These are phyloP conservation scores for Lottia gigantea DNA, from an alignment of 2,888 invertebrate species.

Conservation along the genomic window DNA sequence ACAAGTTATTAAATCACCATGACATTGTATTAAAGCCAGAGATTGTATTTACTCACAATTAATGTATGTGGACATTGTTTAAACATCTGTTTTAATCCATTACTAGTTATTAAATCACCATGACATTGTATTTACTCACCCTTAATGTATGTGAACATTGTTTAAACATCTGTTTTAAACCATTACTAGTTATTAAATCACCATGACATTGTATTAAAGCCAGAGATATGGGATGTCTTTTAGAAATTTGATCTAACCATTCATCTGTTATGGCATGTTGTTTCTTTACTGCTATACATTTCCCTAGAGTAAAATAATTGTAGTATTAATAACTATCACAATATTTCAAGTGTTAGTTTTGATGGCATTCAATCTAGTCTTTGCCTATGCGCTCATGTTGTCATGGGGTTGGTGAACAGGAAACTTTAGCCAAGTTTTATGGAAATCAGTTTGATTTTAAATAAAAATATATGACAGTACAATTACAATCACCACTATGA, in stretches of 20 bases:
- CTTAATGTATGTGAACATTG: conserved; percentile 50
- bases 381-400: no score
- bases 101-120: conserved; percentile 56
- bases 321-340: not conserved
- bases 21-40: conserved; percentile 53
- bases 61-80: conserved; percentile 51
- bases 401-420: no score
- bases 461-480: no score
- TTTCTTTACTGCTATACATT: conserved; percentile 57
- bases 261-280: conserved; percentile 47
- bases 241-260: conserved; percentile 52
- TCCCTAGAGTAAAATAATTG: conserved; percentile 51
- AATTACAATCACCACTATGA: no score
- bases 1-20: no score
- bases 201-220: conserved; percentile 64
- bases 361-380: no score
- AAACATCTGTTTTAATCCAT: conserved; percentile 62
- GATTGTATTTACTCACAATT: conserved; percentile 37
- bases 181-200: conserved; percentile 53
- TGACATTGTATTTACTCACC: conserved; percentile 59
- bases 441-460: no score
- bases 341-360: no score
- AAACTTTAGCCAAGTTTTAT: no score
- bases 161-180: conserved; percentile 59
- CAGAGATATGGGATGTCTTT: conserved; percentile 56